Conservation (phyloP, 2,113 vertebrate genomes). For the Siniperca knerii region DNA sequence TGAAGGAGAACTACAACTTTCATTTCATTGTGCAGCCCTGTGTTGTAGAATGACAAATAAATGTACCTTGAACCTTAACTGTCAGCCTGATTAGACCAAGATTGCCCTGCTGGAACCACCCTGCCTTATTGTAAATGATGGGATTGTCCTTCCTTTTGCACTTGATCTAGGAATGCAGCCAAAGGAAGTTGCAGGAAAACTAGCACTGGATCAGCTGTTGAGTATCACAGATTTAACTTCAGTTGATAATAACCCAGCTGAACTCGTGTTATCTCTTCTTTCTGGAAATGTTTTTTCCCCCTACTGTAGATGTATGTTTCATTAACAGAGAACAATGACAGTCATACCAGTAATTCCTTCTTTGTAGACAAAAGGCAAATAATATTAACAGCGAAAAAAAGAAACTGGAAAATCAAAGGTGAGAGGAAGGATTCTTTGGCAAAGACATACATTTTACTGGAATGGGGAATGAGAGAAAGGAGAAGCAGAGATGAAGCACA, state of each 20-base stretch:
- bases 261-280: not conserved
- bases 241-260: slow-evolving; percentile 3
- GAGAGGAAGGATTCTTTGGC: slow-evolving; percentile 50
- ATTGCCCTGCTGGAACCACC: not conserved
- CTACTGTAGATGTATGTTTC: not conserved
- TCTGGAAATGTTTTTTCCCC: not conserved
- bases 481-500: slow-evolving; percentile 47
- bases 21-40: too few relatives aligned
- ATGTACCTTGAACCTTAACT: too few relatives aligned
- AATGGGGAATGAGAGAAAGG: slow-evolving; percentile 29
- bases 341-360: not conserved
- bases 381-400: not conserved
- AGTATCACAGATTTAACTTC: slow-evolving; percentile 1
- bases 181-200: slow-evolving; percentile 44
- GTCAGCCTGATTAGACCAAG: slow-evolving; percentile 29
- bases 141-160: slow-evolving; percentile 52
- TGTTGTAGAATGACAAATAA: too few relatives aligned
- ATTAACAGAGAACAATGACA: slow-evolving; percentile 14
- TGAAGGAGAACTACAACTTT: too few relatives aligned
- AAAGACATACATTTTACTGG: slow-evolving; percentile 18
- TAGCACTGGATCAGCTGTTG: not conserved
- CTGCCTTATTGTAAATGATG: slow-evolving; percentile 44
- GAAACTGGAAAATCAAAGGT: slow-evolving; percentile 29
- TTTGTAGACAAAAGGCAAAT: not conserved
- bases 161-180: slow-evolving; percentile 58